Percentiles rank a stretch among this genome's conserved stretches.
These are phyloP conservation scores for Sarcophaga rosellei DNA, from an alignment of 2,888 invertebrate species.

Conservation along the genomic window DNA sequence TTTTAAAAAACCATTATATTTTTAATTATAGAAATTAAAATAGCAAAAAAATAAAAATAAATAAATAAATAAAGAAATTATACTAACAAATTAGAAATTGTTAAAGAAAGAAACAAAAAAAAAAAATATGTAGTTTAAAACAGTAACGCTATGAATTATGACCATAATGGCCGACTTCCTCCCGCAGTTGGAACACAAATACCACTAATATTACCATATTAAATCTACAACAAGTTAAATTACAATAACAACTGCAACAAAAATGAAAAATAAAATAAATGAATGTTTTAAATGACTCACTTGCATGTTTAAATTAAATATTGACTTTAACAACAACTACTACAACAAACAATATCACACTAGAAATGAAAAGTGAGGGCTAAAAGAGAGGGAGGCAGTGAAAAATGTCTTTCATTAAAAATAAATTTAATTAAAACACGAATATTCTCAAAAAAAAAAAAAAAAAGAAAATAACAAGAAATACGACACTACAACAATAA, in stretches of 20 bases:
- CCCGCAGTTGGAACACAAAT: neutral
- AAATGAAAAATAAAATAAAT: slow-evolving; percentile 12
- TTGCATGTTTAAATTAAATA: slow-evolving; percentile 64
- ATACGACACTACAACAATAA: slow-evolving; percentile 27
- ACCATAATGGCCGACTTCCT: neutral
- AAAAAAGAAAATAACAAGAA: slow-evolving; percentile 13
- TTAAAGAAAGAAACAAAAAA: neutral
- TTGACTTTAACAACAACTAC: slow-evolving; percentile 60
- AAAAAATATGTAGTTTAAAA: neutral
- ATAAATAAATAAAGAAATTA: neutral
- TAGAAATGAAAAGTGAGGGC: neutral
- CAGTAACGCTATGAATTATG: neutral
- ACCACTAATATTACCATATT: neutral
- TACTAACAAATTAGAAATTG: neutral
- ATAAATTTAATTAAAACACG: slow-evolving; percentile 68
- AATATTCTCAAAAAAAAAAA: slow-evolving; percentile 49
- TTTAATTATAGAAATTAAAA: no score
- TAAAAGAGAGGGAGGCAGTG: slow-evolving; percentile 35
- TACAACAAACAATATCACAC: slow-evolving; percentile 53
- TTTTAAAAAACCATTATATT: no score
- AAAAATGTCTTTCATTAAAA: slow-evolving; percentile 63
- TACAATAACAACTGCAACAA: neutral
- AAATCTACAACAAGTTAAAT: slow-evolving; percentile 6
- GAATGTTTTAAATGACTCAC: slow-evolving; percentile 54
- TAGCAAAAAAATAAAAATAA: no score